Base-by-base conservation (phyloP, 2,888 invertebrate genomes). In the Anoncus sp. region DNA sequence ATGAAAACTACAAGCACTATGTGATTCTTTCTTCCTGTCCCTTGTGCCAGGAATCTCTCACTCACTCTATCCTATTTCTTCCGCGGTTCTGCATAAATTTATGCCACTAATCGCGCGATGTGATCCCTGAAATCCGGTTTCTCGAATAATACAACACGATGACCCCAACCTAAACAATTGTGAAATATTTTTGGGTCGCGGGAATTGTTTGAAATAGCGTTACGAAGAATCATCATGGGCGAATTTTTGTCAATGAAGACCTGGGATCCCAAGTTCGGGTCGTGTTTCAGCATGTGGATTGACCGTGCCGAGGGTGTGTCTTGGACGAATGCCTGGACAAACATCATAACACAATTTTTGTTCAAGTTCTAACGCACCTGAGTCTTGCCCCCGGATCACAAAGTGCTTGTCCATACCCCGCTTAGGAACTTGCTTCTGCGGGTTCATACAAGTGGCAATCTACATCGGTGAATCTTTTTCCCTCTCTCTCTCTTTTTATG, bases 1-100 rank as follows among this genome's bases (percentile, higher is more conserved):
- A n/a, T n/a, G n/a, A n/a, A n/a, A n/a, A n/a, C n/a, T n/a, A n/a
- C n/a, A n/a, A n/a, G n/a, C n/a, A n/a, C n/a, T n/a, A n/a, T n/a
- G n/a, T n/a, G n/a, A n/a, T n/a, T n/a, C n/a, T n/a, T n/a, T n/a
- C 10, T 49, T 47, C 55, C 14, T 71, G 79, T 73, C 57, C 72
- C 51, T 75, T 55, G 57, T 62, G 67, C 51, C n/a, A 51, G 24
- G 20, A 31, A 31, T 60, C 43, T 62, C 62, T 47, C 62, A 27
- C 27, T 27, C 35, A n/a, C 49, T 49, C 49, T 31, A n/a, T n/a
- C n/a, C n/a, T 43, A 43, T n/a, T 22, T 59, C 45, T 57, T 53
- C 40, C 57, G 75, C 69, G 53, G 62, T 62, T 84, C 79, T 83
- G 85, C 84, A 85, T 86, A 85, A 81, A 86, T 85, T 86, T 86